Evolutionary conservation across 2,888 invertebrate genomes (phyloP).

Genomic region (Hofmannophila pseudospretella): DNA sequence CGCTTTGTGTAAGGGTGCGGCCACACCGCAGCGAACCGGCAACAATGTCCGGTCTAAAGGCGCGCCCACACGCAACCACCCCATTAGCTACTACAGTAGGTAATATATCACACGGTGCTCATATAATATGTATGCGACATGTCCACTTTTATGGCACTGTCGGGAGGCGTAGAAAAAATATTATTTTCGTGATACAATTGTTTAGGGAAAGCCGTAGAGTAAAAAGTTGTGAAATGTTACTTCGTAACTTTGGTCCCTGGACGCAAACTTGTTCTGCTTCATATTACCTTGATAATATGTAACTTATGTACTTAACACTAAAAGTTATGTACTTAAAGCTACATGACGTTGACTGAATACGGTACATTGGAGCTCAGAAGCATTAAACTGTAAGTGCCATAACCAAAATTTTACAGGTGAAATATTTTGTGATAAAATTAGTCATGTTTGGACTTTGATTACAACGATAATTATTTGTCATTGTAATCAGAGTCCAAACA

Average conservation of each 20-base stretch:
- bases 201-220: conserved; percentile 36
- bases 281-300: not conserved
- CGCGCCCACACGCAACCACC: conserved; percentile 61
- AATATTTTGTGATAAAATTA: too few species aligned
- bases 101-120: conserved; percentile 59
- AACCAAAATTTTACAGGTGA: too few species aligned
- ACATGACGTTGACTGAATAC: too few species aligned
- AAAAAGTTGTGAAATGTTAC: conserved; percentile 30
- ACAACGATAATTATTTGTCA: too few species aligned
- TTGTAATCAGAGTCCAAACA: too few species aligned
- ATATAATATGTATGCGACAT: conserved; percentile 63
- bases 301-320: too few species aligned
- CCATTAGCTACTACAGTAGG: conserved; percentile 56
- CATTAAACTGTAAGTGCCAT: too few species aligned
- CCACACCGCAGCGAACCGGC: conserved; percentile 26
- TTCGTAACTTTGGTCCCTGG: conserved; percentile 2
- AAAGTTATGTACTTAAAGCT: too few species aligned
- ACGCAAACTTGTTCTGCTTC: not conserved
- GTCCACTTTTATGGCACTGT: conserved; percentile 58
- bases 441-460: too few species aligned
- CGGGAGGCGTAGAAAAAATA: conserved; percentile 45
- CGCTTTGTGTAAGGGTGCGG: conserved; percentile 34
- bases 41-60: conserved; percentile 33
- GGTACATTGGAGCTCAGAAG: too few species aligned
- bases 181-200: conserved; percentile 40